These are phyloP conservation scores for Psettodes erumei DNA, from an alignment of 2,113 vertebrate genomes.

Conservation along the genomic window DNA sequence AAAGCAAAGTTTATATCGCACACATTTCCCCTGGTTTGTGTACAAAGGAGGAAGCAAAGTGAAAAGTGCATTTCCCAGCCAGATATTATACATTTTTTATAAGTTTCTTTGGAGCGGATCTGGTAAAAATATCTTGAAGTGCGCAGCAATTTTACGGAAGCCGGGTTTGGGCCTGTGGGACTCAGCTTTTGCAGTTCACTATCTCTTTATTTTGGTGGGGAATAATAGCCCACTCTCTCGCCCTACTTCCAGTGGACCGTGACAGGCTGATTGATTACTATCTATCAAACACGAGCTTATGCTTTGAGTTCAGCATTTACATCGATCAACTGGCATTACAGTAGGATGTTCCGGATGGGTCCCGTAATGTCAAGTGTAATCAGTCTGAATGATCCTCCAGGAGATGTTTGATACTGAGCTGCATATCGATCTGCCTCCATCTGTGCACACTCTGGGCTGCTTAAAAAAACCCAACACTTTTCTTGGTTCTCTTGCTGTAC, in stretches of 20 bases:
- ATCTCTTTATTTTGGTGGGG: neutral
- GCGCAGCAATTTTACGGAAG: conserved; percentile 9
- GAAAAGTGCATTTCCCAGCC: conserved; percentile 22
- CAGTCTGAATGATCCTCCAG: conserved; percentile 31
- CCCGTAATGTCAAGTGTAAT: conserved; percentile 12
- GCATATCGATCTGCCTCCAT: neutral
- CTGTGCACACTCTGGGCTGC: neutral
- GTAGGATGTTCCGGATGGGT: neutral
- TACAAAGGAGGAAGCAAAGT: neutral
- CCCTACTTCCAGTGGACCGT: neutral
- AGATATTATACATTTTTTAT: conserved; percentile 39
- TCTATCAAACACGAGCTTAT: neutral
- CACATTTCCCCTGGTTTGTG: neutral
- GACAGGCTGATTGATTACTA: neutral
- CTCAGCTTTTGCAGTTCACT: neutral
- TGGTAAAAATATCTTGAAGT: conserved; percentile 34
- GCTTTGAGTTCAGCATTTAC: neutral
- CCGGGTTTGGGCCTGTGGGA: neutral
- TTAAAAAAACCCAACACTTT: neutral
- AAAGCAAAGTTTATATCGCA: neutral
- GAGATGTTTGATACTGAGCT: conserved; percentile 4
- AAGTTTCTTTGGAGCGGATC: conserved; percentile 16
- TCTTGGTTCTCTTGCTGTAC: neutral
- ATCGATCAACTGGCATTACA: neutral
- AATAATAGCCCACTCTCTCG: neutral